phyloP scores from a whole-genome alignment of 2,888 invertebrate genomes.

The Aphidius colemani region DNA sequence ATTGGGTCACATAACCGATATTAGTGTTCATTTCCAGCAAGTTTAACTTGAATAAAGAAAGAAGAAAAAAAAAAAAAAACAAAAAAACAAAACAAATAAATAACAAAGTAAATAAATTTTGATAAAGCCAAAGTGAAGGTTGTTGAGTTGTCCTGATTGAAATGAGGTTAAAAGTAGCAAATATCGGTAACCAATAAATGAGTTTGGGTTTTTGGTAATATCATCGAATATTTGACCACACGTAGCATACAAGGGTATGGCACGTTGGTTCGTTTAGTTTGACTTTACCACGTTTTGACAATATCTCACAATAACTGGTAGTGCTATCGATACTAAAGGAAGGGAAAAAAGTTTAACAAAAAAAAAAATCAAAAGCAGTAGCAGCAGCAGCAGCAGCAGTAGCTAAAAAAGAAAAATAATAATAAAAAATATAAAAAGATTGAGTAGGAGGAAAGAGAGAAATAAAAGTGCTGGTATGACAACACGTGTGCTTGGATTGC shows the following conservation, averaged over 20 bases:
- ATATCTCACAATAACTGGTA: slow-evolving; percentile 36
- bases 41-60: too few species aligned
- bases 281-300: slow-evolving; percentile 27
- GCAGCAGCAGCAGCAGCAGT: neutral
- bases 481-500: slow-evolving; percentile 6
- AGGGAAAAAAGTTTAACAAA: slow-evolving; percentile 19
- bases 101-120: neutral
- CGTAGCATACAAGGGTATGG: slow-evolving; percentile 21
- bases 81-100: too few species aligned
- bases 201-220: slow-evolving; percentile 25
- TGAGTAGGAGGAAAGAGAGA: slow-evolving; percentile 22
- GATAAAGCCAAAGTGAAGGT: neutral
- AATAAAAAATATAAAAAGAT: neutral
- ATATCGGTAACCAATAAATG: slow-evolving; percentile 27
- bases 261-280: slow-evolving; percentile 25
- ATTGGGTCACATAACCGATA: too few species aligned
- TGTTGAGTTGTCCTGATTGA: slow-evolving; percentile 1
- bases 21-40: too few species aligned
- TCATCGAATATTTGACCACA: slow-evolving; percentile 32
- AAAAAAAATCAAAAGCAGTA: slow-evolving; percentile 18
- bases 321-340: slow-evolving; percentile 10
- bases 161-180: slow-evolving; percentile 1
- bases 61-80: too few species aligned
- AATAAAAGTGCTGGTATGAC: slow-evolving; percentile 13
- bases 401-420: too few species aligned